Evolutionary conservation across 1,140 invertebrate genomes (phyloP).

Genomic region (Atta cephalotes): DNA sequence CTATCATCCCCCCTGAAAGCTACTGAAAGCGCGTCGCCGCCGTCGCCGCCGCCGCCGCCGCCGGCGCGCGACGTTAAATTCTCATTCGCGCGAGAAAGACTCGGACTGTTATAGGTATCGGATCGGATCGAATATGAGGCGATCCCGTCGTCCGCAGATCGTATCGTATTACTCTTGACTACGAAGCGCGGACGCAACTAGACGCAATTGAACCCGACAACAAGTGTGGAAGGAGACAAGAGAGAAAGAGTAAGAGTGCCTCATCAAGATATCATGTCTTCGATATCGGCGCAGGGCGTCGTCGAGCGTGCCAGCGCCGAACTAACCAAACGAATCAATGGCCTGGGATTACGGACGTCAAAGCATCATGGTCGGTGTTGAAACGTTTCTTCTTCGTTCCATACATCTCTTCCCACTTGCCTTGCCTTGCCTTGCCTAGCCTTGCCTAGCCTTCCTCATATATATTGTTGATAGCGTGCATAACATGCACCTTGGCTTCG

Average conservation of each 20-base stretch:
- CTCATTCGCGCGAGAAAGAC: slow-evolving; percentile 10
- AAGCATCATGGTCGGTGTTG: slow-evolving; percentile 87
- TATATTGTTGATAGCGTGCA: too few species aligned
- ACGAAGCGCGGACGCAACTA: slow-evolving; percentile 39
- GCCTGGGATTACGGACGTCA: slow-evolving; percentile 90
- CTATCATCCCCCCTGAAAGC: neutral
- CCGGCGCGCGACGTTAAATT: slow-evolving; percentile 20
- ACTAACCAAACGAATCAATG: slow-evolving; percentile 94
- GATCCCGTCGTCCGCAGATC: slow-evolving; percentile 14
- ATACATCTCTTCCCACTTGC: too few species aligned
- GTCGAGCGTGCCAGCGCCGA: slow-evolving; percentile 95
- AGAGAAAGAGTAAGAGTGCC: slow-evolving; percentile 33
- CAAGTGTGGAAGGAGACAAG: slow-evolving; percentile 37
- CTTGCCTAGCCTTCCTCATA: too few species aligned
- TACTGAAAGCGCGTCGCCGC: slow-evolving; percentile 13
- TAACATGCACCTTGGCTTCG: neutral
- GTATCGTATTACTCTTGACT: slow-evolving; percentile 68
- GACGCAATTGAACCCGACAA: neutral
- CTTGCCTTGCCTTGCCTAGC: too few species aligned
- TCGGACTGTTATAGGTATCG: neutral
- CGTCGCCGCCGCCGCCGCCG: neutral
- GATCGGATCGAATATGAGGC: slow-evolving; percentile 65
- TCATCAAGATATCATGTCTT: slow-evolving; percentile 83
- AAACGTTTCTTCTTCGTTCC: neutral
- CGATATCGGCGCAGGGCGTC: slow-evolving; percentile 92